Base-by-base conservation (phyloP, 1,140 invertebrate genomes). In the Samia ricini region DNA sequence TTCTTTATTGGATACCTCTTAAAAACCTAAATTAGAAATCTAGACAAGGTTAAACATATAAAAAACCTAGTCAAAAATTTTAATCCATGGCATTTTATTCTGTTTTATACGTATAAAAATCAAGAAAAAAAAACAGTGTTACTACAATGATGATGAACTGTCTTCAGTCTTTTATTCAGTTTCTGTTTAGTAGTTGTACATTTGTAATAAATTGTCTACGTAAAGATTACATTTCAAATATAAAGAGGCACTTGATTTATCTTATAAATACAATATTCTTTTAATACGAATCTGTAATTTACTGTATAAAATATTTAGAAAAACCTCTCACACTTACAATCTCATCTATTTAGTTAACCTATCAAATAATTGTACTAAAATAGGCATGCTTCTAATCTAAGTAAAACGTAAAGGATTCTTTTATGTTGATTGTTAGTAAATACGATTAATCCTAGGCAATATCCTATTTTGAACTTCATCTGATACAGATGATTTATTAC, bases 291-390 rank as follows among this genome's bases (percentile, higher is more conserved):
- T 42, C 7, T 42, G 4, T 15, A 42, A 15, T 42, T 15, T 42
- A 42, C 7, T 42, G 33, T 15, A 42, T 42, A 7, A 19, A 22
- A 22, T 21, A 10, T 52, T 52, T 52, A 52, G 51, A 52, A 52
- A 48, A 23, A 52, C 22, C 51, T 22, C n/a, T 52, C 51, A 52
- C 51, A 52, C 51, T 52, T 23, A 69, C 81, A 84, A 69, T 74
- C 76, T 64, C 68, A 80, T 74, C 76, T 42, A 42, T 42, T 76
- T 52, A 52, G 69, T 82, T n/a, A 72, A 72, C 68, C 66, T 81
- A 79, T 73, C 72, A 76, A 81, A 77, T 83, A 87, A 82, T 90
- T 88, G 88, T 90, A 90, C 88, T 90, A 88, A 86, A 81, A 83
- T 86, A 88, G 79, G 79, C 79, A 89, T 87, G 82, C 83, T 82